These are phyloP conservation scores for Oreortyx pictus DNA, from an alignment of 2,797 vertebrate genomes.

Conservation along the genomic window DNA sequence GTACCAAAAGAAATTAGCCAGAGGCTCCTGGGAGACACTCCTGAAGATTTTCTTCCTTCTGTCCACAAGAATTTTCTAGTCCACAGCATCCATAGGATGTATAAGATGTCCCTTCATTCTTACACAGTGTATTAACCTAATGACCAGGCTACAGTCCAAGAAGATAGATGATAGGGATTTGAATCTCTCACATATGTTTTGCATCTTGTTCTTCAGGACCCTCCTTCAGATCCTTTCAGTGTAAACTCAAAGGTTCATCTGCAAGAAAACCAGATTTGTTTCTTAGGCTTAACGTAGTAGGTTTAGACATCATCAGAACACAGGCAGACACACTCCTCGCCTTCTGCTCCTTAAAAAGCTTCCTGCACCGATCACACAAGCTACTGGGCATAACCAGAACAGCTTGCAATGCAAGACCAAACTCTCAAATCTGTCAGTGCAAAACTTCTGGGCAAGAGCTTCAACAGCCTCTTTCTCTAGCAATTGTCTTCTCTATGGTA, in stretches of 20 bases:
- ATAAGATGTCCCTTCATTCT: neutral
- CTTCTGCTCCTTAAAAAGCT: neutral
- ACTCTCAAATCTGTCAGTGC: neutral
- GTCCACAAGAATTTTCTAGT: neutral
- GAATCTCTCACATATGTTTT: neutral
- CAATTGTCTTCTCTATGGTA: neutral
- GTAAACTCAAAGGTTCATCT: neutral
- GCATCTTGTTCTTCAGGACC: neutral
- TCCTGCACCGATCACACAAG: neutral
- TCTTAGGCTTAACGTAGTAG: neutral
- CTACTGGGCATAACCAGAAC: neutral
- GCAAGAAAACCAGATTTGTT: neutral
- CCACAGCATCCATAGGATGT: neutral
- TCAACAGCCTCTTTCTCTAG: neutral
- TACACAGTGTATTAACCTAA: neutral
- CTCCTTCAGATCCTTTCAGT: neutral
- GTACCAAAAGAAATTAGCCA: neutral
- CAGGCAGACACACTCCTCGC: neutral
- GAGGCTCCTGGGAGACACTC: neutral
- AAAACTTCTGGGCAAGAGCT: neutral
- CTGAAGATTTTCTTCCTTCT: neutral
- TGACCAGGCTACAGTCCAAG: neutral
- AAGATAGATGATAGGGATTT: neutral
- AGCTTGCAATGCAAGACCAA: neutral
- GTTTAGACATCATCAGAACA: neutral